These are phyloP conservation scores for Litocranius walleri DNA, from an alignment of 2,113 vertebrate species.

Conservation along the genomic window DNA sequence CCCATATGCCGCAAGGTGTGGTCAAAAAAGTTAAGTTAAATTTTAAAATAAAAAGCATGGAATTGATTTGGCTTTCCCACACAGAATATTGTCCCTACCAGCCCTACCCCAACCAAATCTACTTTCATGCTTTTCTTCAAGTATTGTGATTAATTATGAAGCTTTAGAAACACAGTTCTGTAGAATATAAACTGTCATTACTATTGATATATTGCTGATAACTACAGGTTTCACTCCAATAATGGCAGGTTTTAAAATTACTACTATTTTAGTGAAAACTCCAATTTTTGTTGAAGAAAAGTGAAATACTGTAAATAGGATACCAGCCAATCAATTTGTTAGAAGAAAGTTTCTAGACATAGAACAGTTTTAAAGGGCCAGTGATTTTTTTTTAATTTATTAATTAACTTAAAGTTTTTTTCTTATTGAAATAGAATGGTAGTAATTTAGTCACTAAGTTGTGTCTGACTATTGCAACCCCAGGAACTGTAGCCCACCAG, in stretches of 20 bases:
- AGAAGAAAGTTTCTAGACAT: neutral
- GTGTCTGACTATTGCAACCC: neutral
- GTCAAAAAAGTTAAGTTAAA: neutral
- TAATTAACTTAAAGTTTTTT: neutral
- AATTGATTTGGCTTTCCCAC: neutral
- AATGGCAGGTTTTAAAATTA: neutral
- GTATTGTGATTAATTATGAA: neutral
- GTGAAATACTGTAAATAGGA: neutral
- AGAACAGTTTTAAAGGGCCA: neutral
- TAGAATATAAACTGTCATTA: neutral
- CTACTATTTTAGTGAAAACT: neutral
- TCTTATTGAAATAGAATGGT: neutral
- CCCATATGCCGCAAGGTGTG: neutral
- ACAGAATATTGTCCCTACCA: neutral
- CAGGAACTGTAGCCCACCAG: neutral
- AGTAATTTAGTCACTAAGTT: neutral
- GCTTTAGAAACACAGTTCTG: neutral
- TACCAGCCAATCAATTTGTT: neutral
- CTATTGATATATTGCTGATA: neutral
- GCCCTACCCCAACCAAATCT: neutral
- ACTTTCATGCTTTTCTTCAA: neutral
- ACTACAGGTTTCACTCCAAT: neutral
- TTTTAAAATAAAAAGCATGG: neutral
- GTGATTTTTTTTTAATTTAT: neutral
- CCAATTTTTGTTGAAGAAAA: neutral